Evolutionary conservation across 2,113 vertebrate species (phyloP).

Genomic region (Paracanthobrama guichenoti): DNA sequence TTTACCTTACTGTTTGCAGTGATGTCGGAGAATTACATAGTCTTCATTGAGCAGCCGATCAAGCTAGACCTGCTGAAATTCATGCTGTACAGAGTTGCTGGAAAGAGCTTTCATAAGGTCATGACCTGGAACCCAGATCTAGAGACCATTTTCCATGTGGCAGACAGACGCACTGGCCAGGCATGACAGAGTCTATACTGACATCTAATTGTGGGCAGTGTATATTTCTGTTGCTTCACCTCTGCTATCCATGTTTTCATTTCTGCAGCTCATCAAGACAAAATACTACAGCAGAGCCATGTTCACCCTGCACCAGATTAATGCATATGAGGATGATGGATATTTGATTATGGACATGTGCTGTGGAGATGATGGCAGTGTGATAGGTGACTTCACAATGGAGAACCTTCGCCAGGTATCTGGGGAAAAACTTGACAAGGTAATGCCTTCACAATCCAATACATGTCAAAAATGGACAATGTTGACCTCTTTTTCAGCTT

Average conservation of each 20-base stretch:
- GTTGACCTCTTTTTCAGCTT: background rate
- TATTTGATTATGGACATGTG: slow-evolving; percentile 89
- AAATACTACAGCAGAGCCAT: slow-evolving; percentile 78
- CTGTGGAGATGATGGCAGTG: slow-evolving; percentile 81
- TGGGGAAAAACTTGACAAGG: slow-evolving; percentile 84
- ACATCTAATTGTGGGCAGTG: background rate
- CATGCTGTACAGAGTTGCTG: slow-evolving; percentile 76
- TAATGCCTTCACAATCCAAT: slow-evolving; percentile 54
- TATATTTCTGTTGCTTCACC: background rate
- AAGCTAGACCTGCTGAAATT: slow-evolving; percentile 85
- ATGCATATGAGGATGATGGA: slow-evolving; percentile 86
- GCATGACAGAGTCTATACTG: slow-evolving; percentile 60
- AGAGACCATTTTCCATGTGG: slow-evolving; percentile 83
- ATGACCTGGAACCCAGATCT: slow-evolving; percentile 86
- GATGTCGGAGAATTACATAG: slow-evolving; percentile 91
- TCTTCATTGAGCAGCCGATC: slow-evolving; percentile 91
- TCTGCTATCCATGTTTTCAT: background rate
- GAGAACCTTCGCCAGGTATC: slow-evolving; percentile 78
- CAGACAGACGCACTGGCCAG: slow-evolving; percentile 86
- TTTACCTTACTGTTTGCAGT: slow-evolving; percentile 69
- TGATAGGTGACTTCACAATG: slow-evolving; percentile 78
- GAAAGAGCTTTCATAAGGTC: slow-evolving; percentile 76
- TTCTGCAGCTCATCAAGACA: slow-evolving; percentile 71
- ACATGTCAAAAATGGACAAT: background rate
- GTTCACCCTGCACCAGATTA: slow-evolving; percentile 88